Evolutionary conservation across 2,888 invertebrate genomes (phyloP).

Genomic region (Aphodius sticticus): DNA sequence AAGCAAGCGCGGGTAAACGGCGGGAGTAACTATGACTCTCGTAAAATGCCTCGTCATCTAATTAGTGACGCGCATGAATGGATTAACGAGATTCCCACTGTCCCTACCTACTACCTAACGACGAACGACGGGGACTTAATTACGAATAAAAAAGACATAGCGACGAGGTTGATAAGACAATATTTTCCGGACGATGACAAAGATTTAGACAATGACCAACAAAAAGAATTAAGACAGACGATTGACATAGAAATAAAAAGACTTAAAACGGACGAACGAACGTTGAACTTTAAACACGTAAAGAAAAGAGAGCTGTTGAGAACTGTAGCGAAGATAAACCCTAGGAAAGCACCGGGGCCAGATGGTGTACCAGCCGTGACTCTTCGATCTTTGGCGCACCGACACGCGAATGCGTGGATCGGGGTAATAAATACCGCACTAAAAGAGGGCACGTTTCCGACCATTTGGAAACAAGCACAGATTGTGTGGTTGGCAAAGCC

Average conservation of each 20-base stretch:
- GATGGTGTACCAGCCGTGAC: constrained; percentile 25
- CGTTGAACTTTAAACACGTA: neutral
- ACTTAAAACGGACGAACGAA: neutral
- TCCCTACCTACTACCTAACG: constrained; percentile 53
- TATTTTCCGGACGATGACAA: neutral
- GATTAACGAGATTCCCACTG: too few species aligned
- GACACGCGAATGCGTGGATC: neutral
- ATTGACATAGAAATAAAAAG: too few species aligned
- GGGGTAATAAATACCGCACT: neutral
- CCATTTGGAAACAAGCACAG: neutral
- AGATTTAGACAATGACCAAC: neutral
- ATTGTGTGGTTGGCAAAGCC: constrained; percentile 9
- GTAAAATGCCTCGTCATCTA: too few species aligned
- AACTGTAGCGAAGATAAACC: neutral
- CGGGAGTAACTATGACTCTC: too few species aligned
- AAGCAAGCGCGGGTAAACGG: too few species aligned
- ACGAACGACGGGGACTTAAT: neutral
- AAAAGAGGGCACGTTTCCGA: neutral
- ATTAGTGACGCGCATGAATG: too few species aligned
- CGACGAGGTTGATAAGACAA: neutral
- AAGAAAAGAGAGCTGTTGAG: neutral
- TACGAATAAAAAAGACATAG: neutral
- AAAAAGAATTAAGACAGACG: neutral
- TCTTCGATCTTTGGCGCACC: neutral
- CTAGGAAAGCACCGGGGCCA: constrained; percentile 23